Base-by-base conservation (phyloP, 2,888 invertebrate species). In the Torymus tubicola region DNA sequence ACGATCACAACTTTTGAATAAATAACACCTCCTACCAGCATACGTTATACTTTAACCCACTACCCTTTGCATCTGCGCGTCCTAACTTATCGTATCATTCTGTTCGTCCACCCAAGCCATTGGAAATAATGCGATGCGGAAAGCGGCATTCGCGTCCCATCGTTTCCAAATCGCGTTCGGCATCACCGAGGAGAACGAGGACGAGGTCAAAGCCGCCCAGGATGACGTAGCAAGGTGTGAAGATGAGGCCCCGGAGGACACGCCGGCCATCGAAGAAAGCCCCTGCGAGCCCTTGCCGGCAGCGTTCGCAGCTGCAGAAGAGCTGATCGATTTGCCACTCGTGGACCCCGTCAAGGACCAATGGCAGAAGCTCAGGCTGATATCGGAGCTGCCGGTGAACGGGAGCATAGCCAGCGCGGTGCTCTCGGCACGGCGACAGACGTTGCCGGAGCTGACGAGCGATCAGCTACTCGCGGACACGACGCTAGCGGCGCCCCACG, bases 101-200 rank as follows among this genome's bases (percentile, higher is more conserved):
- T 77, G 53, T 76, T 13, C 50, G 42, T 53, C 57, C 50, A 2
- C 42, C 42, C 42, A 80, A 76, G 73, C 55, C 11, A 60, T 50
- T 53, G 16, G 72, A 74, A 74, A 80, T 78, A 76, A 88, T 89
- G 88, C 88, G 81, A 89, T 89, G 89, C 87, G 84, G 88, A 89
- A 85, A 83, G 84, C 84, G 69, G 78, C 84, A 68, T 85, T 84
- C 55, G 83, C 84, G 79, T 69, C 79, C 14, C 77, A 75, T 57
- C 78, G 68, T 68, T 88, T 88, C 78, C 85, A 86, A 76, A 82
- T 84, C 75, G 78, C 82, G 50, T 83, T 85, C 67, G 86, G 86
- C 60, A 86, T 88, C 76, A 86, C 87, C 75, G 86, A 87, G 52
- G 87, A 86, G 57, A 73, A 86, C 18, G 85, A 86, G 52, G 85